These are phyloP conservation scores for Daboia siamensis DNA, from an alignment of 2,113 vertebrate genomes.

Conservation along the genomic window DNA sequence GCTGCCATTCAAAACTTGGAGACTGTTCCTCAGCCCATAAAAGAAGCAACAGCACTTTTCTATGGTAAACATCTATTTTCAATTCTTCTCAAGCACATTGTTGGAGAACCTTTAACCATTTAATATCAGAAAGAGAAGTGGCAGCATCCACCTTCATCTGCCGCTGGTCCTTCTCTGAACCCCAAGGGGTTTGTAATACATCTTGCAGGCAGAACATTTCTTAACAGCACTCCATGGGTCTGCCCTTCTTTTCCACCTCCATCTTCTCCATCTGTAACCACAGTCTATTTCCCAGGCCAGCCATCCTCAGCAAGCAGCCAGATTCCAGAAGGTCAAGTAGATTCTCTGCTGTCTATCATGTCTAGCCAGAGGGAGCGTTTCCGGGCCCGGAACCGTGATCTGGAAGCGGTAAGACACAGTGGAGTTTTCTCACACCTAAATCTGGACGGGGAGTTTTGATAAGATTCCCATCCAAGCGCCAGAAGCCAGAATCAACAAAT, in stretches of 20 bases:
- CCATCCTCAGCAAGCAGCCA: neutral
- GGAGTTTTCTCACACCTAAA: no score
- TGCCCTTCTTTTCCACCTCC: neutral
- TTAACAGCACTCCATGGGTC: neutral
- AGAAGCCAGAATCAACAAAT: neutral
- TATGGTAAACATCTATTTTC: conserved; percentile 68
- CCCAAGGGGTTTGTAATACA: neutral
- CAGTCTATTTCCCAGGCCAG: conserved; percentile 50
- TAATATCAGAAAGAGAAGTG: neutral
- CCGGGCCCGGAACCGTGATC: conserved; percentile 90
- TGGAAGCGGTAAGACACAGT: conserved; percentile 80
- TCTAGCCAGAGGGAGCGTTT: conserved; percentile 96
- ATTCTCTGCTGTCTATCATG: conserved; percentile 95
- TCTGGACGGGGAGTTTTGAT: neutral
- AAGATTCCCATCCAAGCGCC: neutral
- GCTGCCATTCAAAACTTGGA: conserved; percentile 69
- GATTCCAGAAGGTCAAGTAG: conserved; percentile 87
- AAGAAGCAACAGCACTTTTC: conserved; percentile 89
- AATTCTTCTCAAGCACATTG: neutral
- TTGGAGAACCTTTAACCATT: neutral
- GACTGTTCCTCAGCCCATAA: conserved; percentile 88
- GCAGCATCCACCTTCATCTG: neutral
- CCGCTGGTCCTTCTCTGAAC: neutral
- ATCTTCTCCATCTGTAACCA: neutral
- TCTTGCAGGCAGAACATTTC: neutral